Base-by-base conservation (phyloP, 1,140 invertebrate genomes). In the Listronotus oregonensis region DNA sequence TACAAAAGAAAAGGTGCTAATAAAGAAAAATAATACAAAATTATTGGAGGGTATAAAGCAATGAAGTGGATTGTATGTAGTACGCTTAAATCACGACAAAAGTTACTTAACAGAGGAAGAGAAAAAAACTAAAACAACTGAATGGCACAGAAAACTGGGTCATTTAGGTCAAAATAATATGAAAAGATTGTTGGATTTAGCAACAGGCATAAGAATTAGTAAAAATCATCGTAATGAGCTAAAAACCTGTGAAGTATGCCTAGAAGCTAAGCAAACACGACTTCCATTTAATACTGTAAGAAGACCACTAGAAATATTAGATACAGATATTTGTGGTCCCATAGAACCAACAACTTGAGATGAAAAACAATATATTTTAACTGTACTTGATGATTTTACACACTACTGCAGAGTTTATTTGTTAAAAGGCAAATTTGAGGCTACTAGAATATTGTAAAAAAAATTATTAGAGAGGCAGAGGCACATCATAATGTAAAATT, bases 371-470 rank as follows among this genome's bases (percentile, higher is more conserved):
- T 80, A 79, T 64, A 73, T 76, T 67, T 56, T 79, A 8, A 73
- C 75, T 15, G 78, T 79, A 44, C 67, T 75, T 34, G 79, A 80
- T 70, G 75, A 79, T 68, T 79, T 46, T 57, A 75, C 73, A 10
- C 69, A 75, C 65, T 77, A 72, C 60, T 59, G 49, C 14, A 54
- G 68, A 21, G 68, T 76, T 6, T 78, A 74, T 59, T 58, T 78
- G 6, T 75, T 77, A 17, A 65, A 68, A 63, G 46, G 52, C 17
- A 75, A 75, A 63, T 21, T 10, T 40, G 57, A 56, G 39, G 64
- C 52, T 8, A 37, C 27, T 11, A n/a, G 15, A 66, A 54, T 17
- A 46, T 11, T 12, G n/a, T 68, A 17, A 31, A 52, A 54, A 32
- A 65, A 27, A 57, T 51, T 63, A 34, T 57, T 21, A 32, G 31